These are phyloP conservation scores for Hyposmocoma kahamanoa DNA, from an alignment of 1,140 invertebrate genomes.

Conservation along the genomic window DNA sequence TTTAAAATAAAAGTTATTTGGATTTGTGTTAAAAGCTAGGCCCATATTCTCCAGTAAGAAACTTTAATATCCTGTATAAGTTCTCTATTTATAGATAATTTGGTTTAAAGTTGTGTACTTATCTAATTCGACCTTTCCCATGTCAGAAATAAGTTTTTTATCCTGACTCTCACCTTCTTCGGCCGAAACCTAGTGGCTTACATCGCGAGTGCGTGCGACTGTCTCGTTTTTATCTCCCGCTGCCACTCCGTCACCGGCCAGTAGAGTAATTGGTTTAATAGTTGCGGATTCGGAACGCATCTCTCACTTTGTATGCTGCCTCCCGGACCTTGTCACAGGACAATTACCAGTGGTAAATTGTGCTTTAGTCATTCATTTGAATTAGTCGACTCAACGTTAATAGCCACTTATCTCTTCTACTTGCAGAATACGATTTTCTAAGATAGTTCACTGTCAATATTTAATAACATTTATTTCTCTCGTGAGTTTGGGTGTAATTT, in stretches of 20 bases:
- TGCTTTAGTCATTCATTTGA: not conserved
- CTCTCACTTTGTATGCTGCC: slow-evolving; percentile 11
- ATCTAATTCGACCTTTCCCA: slow-evolving; percentile 3
- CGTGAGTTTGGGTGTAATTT: no score
- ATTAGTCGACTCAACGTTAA: not conserved
- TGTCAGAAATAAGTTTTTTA: not conserved
- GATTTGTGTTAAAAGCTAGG: no score
- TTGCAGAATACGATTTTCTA: no score
- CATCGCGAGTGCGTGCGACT: slow-evolving; percentile 15
- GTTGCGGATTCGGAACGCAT: slow-evolving; percentile 15
- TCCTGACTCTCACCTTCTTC: slow-evolving; percentile 13
- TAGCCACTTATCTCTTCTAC: no score
- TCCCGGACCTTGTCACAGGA: slow-evolving; percentile 17
- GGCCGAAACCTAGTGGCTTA: slow-evolving; percentile 12
- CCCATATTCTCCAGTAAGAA: no score
- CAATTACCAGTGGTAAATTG: not conserved
- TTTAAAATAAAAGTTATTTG: no score
- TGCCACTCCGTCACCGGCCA: slow-evolving; percentile 3
- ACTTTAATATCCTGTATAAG: no score
- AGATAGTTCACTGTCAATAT: no score
- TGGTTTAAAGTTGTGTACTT: no score
- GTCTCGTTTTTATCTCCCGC: slow-evolving; percentile 12
- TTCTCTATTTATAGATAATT: no score
- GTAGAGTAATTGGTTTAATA: slow-evolving; percentile 26
- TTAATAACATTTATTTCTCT: no score